Percentiles rank a stretch among this genome's conserved stretches.
Conservation (phyloP, 2,888 invertebrate species). For the Pterobdella sp. region DNA sequence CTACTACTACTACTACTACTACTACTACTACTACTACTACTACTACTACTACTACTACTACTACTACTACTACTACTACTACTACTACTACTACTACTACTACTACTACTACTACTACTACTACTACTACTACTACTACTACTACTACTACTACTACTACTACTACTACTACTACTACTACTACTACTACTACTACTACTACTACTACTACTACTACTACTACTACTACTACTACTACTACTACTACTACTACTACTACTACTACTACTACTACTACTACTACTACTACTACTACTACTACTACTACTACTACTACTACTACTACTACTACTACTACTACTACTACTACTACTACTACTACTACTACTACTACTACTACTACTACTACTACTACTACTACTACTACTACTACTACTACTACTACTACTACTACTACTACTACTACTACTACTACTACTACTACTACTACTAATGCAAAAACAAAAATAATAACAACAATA, state of each 20-base stretch:
- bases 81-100: background rate
- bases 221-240: constrained; percentile 1
- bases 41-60: constrained; percentile 2
- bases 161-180: constrained; percentile 16
- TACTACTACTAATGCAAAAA: background rate
- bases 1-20: constrained; percentile 11
- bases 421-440: constrained; percentile 8
- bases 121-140: background rate
- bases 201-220: constrained; percentile 7
- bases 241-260: background rate
- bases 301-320: constrained; percentile 6
- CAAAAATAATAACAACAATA: background rate
- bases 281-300: constrained; percentile 17
- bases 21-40: constrained; percentile 9
- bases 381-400: constrained; percentile 13
- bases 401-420: constrained; percentile 18
- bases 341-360: constrained; percentile 19
- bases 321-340: constrained; percentile 15
- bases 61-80: background rate
- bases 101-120: background rate
- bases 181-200: background rate
- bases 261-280: constrained; percentile 5
- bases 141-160: constrained; percentile 14
- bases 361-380: constrained; percentile 19
- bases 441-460: constrained; percentile 9